Conservation (phyloP, 2,888 invertebrate genomes). For the Cistogaster globosa region DNA sequence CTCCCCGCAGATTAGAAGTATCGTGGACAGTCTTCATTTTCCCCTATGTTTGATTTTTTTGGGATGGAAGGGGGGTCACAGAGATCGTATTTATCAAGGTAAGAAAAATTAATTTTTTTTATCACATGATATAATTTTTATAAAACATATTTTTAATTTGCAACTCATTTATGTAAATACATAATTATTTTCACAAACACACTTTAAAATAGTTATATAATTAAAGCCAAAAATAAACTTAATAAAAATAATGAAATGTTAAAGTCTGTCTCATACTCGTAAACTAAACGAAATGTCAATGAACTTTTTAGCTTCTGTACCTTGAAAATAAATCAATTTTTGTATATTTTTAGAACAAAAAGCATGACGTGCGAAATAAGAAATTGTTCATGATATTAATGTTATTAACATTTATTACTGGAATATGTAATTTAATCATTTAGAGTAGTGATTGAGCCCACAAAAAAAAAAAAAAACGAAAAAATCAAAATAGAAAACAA, state of each 20-base stretch:
- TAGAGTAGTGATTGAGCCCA: neutral
- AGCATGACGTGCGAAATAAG: slow-evolving; percentile 34
- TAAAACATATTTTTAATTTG: no score
- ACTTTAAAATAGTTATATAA: no score
- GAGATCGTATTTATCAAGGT: no score
- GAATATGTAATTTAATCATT: slow-evolving; percentile 21
- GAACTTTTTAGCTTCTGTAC: slow-evolving; percentile 22
- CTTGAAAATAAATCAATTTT: slow-evolving; percentile 22
- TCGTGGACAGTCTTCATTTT: no score
- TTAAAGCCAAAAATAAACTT: neutral
- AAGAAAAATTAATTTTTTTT: no score
- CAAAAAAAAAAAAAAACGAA: neutral
- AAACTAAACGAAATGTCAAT: slow-evolving; percentile 4
- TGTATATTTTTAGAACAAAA: slow-evolving; percentile 35
- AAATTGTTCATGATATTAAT: slow-evolving; percentile 36
- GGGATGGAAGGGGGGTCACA: no score
- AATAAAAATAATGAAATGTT: slow-evolving; percentile 1
- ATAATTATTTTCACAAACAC: no score
- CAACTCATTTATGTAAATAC: no score
- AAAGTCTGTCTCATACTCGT: neutral
- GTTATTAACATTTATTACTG: slow-evolving; percentile 8
- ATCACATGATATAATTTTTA: no score
- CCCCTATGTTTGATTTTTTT: no score
- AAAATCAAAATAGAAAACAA: slow-evolving; percentile 1
- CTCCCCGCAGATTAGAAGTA: no score